Percentiles rank a stretch among this genome's conserved stretches.
phyloP scores from a whole-genome alignment of 2,888 invertebrate species.

The Amphipoea oculea region DNA sequence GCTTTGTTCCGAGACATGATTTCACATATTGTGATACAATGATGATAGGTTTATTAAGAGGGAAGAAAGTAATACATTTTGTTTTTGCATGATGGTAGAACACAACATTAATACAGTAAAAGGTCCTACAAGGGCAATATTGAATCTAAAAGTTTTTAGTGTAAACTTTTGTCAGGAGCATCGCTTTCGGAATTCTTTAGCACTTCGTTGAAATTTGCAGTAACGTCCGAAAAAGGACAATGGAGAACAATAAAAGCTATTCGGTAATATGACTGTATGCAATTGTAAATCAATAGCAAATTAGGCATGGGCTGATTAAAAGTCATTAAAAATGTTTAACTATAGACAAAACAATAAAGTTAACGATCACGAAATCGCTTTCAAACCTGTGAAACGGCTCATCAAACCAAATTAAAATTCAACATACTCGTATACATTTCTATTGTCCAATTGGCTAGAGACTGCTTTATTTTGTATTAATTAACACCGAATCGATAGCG shows the following conservation, averaged over 20 bases:
- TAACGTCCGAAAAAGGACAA: neutral
- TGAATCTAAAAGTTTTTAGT: neutral
- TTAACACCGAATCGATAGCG: constrained; percentile 71
- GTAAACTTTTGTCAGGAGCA: neutral
- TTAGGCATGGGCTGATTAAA: constrained; percentile 3
- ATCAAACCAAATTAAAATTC: constrained; percentile 55
- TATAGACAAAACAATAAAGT: constrained; percentile 9
- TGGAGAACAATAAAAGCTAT: neutral
- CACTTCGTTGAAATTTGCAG: neutral
- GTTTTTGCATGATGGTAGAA: neutral
- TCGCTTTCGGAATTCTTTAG: neutral
- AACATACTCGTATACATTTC: constrained; percentile 34
- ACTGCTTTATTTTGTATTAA: constrained; percentile 53
- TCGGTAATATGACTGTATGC: neutral
- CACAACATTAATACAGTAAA: neutral
- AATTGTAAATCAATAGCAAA: constrained; percentile 1
- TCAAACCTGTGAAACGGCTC: constrained; percentile 35
- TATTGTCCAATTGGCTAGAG: constrained; percentile 57
- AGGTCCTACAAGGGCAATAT: neutral
- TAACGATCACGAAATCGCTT: constrained; percentile 25
- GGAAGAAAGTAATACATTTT: neutral
- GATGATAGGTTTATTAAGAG: neutral
- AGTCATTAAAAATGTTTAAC: neutral
- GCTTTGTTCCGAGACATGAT: constrained; percentile 22
- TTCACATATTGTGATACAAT: constrained; percentile 18